Evolutionary conservation across 1,140 invertebrate genomes (phyloP), one percentile per base, ranked within the genome.

Genomic region (Drosophila sturtevanti): DNA sequence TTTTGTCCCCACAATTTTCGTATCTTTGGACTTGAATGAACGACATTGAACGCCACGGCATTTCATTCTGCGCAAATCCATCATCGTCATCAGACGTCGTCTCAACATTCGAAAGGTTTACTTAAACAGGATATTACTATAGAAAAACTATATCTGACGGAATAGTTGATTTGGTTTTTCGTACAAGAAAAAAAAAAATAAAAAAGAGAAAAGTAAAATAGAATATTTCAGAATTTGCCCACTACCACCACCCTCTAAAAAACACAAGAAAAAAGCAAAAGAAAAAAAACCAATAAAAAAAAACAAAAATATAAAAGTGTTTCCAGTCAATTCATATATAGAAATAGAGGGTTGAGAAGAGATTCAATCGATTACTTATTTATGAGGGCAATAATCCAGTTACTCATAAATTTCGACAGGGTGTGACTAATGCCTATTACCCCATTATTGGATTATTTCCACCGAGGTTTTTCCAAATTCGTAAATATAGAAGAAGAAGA

Each of bases 71-170:
- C 78, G 38, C 44, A 75, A 62, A 86, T 82, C 71, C 65, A 86
- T 86, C 81, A 82, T 79, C 74, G 82, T 86, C 81, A 87, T 37
- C 79, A 73, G 81, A 78, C 79, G 74, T 66, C 27, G 5, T 31
- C 27, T 2, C 22, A 24, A 48, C 9, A 48, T 10, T 16, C 27
- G 27, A 18, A 21, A 48, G 41, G 3, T 48, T 11, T 21, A 21
- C 18, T 18, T 18, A 48, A 48, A 56, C 54, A 34, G 31, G 27
- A 35, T 54, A 54, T 54, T 27, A 22, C 21, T 2, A 54, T 3
- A n/a, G 12, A 48, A 51, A 35, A 34, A 56, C 54, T 56, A 48
- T 56, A 48, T 48, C 41, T 48, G 41, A 11, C 16, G 41, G 41
- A 48, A 48, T 4, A 21, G 41, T 48, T 48, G 41, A 48, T 48